phyloP scores from a whole-genome alignment of 2,113 vertebrate genomes.

The Alethe diademata region DNA sequence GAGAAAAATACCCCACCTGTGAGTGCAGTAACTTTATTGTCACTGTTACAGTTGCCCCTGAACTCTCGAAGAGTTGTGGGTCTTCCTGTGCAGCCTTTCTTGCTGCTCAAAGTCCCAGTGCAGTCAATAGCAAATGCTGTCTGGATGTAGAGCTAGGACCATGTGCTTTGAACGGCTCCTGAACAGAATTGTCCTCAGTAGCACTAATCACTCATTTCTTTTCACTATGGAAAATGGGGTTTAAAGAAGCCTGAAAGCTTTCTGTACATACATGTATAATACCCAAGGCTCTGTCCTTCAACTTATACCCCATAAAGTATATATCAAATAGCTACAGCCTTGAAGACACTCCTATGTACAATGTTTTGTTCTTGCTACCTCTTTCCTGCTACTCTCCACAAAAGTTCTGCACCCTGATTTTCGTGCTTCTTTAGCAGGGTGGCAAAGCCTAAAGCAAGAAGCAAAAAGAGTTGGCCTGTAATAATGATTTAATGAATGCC shows the following conservation, averaged over 20 bases:
- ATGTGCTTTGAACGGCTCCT: not conserved
- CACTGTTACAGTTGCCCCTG: not conserved
- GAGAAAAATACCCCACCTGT: not conserved
- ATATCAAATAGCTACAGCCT: not conserved
- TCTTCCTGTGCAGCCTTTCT: not conserved
- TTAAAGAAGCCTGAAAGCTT: not conserved
- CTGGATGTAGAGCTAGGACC: not conserved
- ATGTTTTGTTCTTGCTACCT: not conserved
- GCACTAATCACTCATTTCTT: not conserved
- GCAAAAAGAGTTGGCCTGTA: not conserved
- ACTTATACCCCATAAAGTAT: not conserved
- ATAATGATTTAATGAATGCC: slow-evolving; percentile 5
- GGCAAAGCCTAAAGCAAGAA: not conserved
- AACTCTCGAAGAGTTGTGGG: not conserved
- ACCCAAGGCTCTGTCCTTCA: not conserved
- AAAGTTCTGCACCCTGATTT: not conserved
- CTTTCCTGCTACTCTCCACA: not conserved
- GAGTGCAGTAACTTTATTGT: not conserved
- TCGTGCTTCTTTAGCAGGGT: not conserved
- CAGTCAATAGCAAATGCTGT: not conserved
- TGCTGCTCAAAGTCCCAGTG: not conserved
- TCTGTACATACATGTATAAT: not conserved
- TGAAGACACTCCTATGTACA: not conserved
- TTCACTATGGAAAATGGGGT: not conserved
- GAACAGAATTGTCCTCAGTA: not conserved